phyloP scores from a whole-genome alignment of 1,140 invertebrate genomes.

The Lasaia peninsularis region DNA sequence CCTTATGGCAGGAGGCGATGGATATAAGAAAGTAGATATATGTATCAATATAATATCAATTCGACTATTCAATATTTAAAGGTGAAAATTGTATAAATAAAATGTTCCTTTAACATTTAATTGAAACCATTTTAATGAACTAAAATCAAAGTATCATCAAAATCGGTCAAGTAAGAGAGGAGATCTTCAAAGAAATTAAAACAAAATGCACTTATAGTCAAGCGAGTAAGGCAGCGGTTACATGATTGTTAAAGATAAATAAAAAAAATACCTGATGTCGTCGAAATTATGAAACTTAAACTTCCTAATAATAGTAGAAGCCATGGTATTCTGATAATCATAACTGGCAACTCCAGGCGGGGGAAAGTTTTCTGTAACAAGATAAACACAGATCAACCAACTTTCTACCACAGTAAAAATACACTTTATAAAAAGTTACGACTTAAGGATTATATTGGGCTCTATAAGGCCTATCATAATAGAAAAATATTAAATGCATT shows the following conservation, averaged over 20 bases:
- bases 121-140: too few species aligned
- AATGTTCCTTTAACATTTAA: too few species aligned
- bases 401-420: neutral
- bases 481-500: neutral
- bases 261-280: constrained; percentile 40
- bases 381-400: constrained; percentile 8
- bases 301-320: constrained; percentile 38
- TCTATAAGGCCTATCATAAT: neutral
- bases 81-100: too few species aligned
- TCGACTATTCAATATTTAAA: too few species aligned
- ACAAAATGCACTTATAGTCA: neutral
- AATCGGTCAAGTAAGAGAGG: too few species aligned
- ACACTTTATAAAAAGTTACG: neutral
- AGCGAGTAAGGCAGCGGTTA: too few species aligned
- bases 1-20: too few species aligned
- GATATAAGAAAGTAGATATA: too few species aligned
- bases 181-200: too few species aligned
- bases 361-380: constrained; percentile 21
- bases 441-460: neutral
- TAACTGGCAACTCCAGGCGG: constrained; percentile 34
- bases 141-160: too few species aligned
- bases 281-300: constrained; percentile 27
- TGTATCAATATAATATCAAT: too few species aligned
- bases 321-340: constrained; percentile 68
- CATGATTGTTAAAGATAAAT: neutral